A percentile compares a stretch with the other conserved stretches of the same genome.
Evolutionary conservation across 2,113 vertebrate genomes (phyloP).

Genomic region (Xerus inauris): DNA sequence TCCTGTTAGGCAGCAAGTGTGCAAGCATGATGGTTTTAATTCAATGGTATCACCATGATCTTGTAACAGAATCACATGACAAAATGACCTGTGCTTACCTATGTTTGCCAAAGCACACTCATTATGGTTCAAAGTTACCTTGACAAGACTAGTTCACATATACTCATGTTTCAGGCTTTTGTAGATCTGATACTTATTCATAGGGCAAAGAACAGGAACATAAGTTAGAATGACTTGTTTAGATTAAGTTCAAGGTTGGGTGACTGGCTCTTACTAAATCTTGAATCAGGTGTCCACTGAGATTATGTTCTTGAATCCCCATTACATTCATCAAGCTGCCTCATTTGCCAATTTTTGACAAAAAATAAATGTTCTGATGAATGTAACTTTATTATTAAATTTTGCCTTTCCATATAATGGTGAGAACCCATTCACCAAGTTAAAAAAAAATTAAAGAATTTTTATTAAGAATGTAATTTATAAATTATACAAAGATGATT

Average conservation of each 20-base stretch:
- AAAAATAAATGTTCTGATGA: background rate
- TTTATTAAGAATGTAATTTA: background rate
- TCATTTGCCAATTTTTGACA: background rate
- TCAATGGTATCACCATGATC: conserved; percentile 19
- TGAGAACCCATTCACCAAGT: background rate
- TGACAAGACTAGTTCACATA: conserved; percentile 37
- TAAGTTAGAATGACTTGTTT: conserved; percentile 12
- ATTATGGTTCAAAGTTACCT: conserved; percentile 46
- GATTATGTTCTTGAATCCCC: background rate
- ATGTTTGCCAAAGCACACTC: conserved; percentile 27
- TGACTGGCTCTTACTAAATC: conserved; percentile 27
- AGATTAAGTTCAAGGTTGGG: conserved; percentile 57
- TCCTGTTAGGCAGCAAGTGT: conserved; percentile 28
- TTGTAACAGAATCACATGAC: conserved; percentile 28
- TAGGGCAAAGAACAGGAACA: conserved; percentile 44
- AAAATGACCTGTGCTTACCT: conserved; percentile 26
- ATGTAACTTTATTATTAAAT: too few relatives aligned
- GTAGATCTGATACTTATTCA: background rate
- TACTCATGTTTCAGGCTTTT: conserved; percentile 60
- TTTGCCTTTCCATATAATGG: background rate
- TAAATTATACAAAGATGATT: conserved; percentile 4
- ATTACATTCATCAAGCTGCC: background rate
- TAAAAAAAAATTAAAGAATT: background rate
- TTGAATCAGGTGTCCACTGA: background rate
- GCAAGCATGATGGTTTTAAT: conserved; percentile 24